Percentiles rank a stretch among this genome's conserved stretches.
phyloP scores from a whole-genome alignment of 2,888 invertebrate species.

The Cephus sareptanus region DNA sequence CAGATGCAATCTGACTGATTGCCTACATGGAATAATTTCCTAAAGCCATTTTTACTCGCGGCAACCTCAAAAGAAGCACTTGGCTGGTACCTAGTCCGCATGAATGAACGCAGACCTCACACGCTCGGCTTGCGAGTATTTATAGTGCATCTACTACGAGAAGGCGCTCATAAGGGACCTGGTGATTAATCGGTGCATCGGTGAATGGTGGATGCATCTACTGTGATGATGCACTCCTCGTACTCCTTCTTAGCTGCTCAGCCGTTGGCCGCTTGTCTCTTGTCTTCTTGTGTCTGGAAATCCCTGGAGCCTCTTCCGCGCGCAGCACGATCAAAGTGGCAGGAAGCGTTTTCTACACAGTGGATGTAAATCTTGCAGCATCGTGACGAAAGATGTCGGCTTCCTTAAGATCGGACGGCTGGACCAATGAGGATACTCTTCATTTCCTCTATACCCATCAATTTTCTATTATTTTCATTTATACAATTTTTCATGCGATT shows the following conservation, averaged over 20 bases:
- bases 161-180: slow-evolving; percentile 2
- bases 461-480: neutral
- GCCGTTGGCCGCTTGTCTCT: neutral
- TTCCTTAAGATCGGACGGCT: neutral
- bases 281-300: neutral
- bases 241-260: neutral
- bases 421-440: neutral
- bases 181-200: slow-evolving; percentile 3
- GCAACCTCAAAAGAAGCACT: slow-evolving; percentile 15
- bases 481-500: too few relatives aligned
- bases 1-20: slow-evolving; percentile 10
- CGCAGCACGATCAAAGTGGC: slow-evolving; percentile 5
- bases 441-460: neutral
- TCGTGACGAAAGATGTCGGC: neutral
- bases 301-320: neutral
- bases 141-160: slow-evolving; percentile 3
- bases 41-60: slow-evolving; percentile 21
- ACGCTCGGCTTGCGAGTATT: slow-evolving; percentile 3
- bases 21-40: slow-evolving; percentile 20
- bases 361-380: neutral
- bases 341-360: neutral
- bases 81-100: neutral
- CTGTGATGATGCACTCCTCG: neutral
- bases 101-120: slow-evolving; percentile 12
- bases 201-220: neutral